Evolutionary conservation across 2,888 invertebrate species (phyloP).

Genomic region (Dendrolimus pini): DNA sequence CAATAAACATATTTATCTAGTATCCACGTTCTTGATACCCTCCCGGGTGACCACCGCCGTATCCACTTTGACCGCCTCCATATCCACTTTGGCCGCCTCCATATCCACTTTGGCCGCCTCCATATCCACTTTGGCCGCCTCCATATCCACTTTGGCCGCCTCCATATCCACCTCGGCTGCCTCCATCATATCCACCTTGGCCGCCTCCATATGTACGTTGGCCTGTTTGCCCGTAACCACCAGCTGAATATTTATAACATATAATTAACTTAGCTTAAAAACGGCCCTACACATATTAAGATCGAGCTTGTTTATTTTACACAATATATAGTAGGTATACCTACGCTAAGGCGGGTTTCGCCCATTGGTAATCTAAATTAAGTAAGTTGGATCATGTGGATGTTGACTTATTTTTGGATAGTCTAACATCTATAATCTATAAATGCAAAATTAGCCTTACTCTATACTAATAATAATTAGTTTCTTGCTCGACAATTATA

Average conservation of each 20-base stretch:
- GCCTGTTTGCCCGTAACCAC: slow-evolving; percentile 12
- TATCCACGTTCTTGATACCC: slow-evolving; percentile 7
- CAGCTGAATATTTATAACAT: background rate
- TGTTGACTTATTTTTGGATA: no score
- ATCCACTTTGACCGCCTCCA: slow-evolving; percentile 12
- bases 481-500: no score
- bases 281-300: no score
- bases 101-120: slow-evolving; percentile 7
- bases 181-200: slow-evolving; percentile 8
- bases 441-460: no score
- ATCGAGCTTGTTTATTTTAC: no score
- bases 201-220: slow-evolving; percentile 5
- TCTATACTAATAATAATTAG: no score
- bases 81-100: slow-evolving; percentile 8
- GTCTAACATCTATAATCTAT: no score
- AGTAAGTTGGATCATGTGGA: no score
- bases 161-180: slow-evolving; percentile 9
- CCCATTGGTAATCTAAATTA: no score
- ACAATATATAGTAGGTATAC: no score
- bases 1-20: background rate
- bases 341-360: no score
- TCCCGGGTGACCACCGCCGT: slow-evolving; percentile 7
- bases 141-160: slow-evolving; percentile 5
- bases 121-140: slow-evolving; percentile 7
- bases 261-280: background rate